Percentiles rank a stretch among this genome's conserved stretches.
These are phyloP conservation scores for Acanthurus leucopareius DNA, from an alignment of 2,797 vertebrate genomes.

Conservation along the genomic window DNA sequence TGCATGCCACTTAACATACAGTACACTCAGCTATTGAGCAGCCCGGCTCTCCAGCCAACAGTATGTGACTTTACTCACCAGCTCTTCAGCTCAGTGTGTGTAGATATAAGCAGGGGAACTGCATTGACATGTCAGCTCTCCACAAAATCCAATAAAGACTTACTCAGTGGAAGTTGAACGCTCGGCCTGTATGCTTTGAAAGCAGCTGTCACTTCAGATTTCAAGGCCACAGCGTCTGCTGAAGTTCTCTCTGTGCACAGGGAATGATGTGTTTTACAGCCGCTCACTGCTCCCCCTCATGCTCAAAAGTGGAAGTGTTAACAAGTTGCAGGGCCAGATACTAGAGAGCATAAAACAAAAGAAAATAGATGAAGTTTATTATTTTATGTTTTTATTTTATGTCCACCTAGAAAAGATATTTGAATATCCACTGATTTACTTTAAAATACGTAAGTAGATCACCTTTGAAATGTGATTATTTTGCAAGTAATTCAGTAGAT, in stretches of 20 bases:
- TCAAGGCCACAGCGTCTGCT: constrained; percentile 40
- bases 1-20: constrained; percentile 24
- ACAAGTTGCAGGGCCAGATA: neutral
- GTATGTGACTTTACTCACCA: constrained; percentile 3
- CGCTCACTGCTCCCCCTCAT: constrained; percentile 67
- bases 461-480: neutral
- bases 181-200: constrained; percentile 45
- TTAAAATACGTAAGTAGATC: neutral
- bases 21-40: constrained; percentile 24
- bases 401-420: neutral
- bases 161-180: constrained; percentile 18
- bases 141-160: constrained; percentile 34
- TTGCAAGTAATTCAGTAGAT: neutral
- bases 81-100: neutral
- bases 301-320: constrained; percentile 54
- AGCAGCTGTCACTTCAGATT: constrained; percentile 64
- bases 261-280: constrained; percentile 14
- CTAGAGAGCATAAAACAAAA: neutral
- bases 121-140: constrained; percentile 21
- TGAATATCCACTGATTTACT: neutral
- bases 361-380: neutral
- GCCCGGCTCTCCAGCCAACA: neutral
- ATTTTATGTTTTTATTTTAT: neutral
- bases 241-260: constrained; percentile 4
- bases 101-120: neutral